Base-by-base conservation (phyloP, 1,140 invertebrate genomes). In the Aphelenchoides fujianensis region DNA sequence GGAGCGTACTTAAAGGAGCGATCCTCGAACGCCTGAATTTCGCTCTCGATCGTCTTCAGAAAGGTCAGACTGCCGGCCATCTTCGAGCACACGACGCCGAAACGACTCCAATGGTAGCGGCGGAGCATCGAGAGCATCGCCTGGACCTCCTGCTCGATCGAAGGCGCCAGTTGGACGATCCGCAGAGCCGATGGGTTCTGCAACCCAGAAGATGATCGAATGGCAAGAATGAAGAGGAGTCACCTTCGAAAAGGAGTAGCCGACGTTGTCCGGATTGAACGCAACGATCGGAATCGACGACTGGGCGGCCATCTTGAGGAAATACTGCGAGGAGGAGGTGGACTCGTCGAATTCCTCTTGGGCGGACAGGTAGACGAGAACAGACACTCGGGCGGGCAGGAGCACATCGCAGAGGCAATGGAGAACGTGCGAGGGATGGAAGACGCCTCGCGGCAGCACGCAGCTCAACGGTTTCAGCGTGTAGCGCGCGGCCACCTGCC, bases 231-330 rank as follows among this genome's bases (percentile, higher is more conserved):
- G n/a, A n/a, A n/a, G n/a, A n/a, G n/a, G n/a, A n/a, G n/a, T n/a
- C 69, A 79, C 76, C 70, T 79, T 79, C 9, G 75, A 37, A 66
- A 79, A 74, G 9, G 73, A 74, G 36, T 74, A 82, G 2, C 76
- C 81, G 37, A 80, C 63, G 59, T 82, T 82, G 53, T 82, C 81
- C 5, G 81, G 79, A 69, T 82, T 82, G 81, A 81, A 82, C 9
- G 81, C 74, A 41, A 82, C 77, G n/a, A 82, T 83, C 3, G 81
- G 81, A 62, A 84, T 82, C 34, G 81, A 79, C 0, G 77, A 83
- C 37, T 83, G 76, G 36, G 72, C 62, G 3, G 82, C 80, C 59
- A 79, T 74, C 16, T 75, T 72, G 19, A 82, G 35, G 69, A 82
- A 84, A 63, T 80, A 84, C 53, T 82, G 75, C 7, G 73, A 77